These are phyloP conservation scores for Dexiosoma caninum DNA, from an alignment of 2,888 invertebrate genomes.

Conservation along the genomic window DNA sequence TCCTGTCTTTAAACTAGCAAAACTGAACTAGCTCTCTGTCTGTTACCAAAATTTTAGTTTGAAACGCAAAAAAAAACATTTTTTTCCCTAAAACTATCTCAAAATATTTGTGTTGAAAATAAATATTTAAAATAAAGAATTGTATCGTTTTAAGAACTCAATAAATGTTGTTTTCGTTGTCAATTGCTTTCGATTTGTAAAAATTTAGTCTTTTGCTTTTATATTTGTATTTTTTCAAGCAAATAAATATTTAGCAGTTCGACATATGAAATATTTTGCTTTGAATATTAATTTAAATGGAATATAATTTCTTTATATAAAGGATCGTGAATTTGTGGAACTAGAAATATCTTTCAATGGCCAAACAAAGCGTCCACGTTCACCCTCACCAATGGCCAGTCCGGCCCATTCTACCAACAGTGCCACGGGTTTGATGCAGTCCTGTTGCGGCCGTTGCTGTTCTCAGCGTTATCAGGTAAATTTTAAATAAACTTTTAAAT, in stretches of 20 bases:
- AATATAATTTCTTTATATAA: not conserved
- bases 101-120: conserved; percentile 4
- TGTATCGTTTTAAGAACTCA: conserved; percentile 14
- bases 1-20: conserved; percentile 5
- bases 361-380: conserved; percentile 93
- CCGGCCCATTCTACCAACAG: conserved; percentile 91
- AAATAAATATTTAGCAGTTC: not conserved
- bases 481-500: not conserved
- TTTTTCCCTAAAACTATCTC: not conserved
- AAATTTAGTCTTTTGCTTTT: conserved; percentile 39
- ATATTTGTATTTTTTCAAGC: conserved; percentile 42
- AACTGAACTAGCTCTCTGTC: not conserved
- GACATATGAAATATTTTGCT: not conserved
- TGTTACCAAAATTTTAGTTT: conserved; percentile 7
- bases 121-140: not conserved
- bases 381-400: conserved; percentile 91
- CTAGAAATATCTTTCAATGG: conserved; percentile 96
- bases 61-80: not conserved
- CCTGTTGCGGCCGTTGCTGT: conserved; percentile 90
- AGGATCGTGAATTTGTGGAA: conserved; percentile 98
- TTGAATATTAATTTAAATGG: not conserved
- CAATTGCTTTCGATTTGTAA: conserved; percentile 57
- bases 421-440: conserved; percentile 84
- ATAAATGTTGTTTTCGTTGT: conserved; percentile 59
- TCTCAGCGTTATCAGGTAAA: conserved; percentile 91